A percentile compares a stretch with the other conserved stretches of the same genome.
Conservation (phyloP, 2,113 vertebrate genomes). For the Notarius lentiginosus region DNA sequence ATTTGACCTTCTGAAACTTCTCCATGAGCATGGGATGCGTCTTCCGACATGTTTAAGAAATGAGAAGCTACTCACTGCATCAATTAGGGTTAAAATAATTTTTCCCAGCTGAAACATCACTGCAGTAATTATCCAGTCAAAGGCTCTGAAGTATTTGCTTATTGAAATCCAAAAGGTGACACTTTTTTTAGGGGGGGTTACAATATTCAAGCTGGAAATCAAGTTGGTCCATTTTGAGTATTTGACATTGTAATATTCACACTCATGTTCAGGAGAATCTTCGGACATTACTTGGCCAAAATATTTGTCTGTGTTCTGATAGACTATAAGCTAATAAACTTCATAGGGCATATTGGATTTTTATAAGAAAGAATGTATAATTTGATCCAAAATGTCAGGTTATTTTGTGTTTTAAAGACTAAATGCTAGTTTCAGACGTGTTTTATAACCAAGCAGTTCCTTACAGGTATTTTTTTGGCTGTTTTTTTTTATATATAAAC, state of each 20-base stretch:
- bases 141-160: too few relatives aligned
- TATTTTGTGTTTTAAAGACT: not conserved
- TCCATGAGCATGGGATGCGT: too few relatives aligned
- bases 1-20: too few relatives aligned
- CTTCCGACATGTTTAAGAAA: too few relatives aligned
- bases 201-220: not conserved
- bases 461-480: not conserved
- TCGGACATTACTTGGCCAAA: not conserved
- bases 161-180: too few relatives aligned
- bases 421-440: not conserved
- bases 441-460: not conserved
- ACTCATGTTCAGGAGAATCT: not conserved
- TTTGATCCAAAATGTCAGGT: not conserved
- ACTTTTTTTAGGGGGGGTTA: too few relatives aligned
- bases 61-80: too few relatives aligned
- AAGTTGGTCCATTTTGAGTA: not conserved
- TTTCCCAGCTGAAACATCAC: too few relatives aligned
- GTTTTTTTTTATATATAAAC: too few relatives aligned
- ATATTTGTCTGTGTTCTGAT: not conserved
- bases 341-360: not conserved
- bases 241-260: not conserved
- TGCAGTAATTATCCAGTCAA: too few relatives aligned
- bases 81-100: too few relatives aligned
- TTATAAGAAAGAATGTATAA: not conserved
- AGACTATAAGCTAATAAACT: not conserved